Evolutionary conservation across 2,113 vertebrate genomes (phyloP).

Genomic region (Pseudorectes ferrugineus): DNA sequence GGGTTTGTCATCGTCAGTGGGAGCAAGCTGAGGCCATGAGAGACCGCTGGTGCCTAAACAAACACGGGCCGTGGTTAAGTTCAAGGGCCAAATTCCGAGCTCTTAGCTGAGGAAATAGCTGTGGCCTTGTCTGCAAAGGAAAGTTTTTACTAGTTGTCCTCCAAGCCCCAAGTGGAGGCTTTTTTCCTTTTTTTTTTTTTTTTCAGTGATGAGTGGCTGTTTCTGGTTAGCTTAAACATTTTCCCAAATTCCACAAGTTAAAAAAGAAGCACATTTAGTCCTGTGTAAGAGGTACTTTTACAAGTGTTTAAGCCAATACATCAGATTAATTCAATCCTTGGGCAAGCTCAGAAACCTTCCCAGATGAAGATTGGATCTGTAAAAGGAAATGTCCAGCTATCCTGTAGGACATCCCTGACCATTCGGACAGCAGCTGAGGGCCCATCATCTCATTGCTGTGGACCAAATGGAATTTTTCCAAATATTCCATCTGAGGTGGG

Average conservation of each 20-base stretch:
- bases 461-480: background rate
- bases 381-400: background rate
- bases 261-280: background rate
- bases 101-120: constrained; percentile 61
- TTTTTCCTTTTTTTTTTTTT: background rate
- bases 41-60: constrained; percentile 28
- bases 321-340: background rate
- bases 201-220: background rate
- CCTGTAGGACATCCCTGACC: background rate
- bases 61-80: constrained; percentile 37
- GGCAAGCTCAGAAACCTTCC: background rate
- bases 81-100: constrained; percentile 48
- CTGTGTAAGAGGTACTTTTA: background rate
- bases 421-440: background rate
- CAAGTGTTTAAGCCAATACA: background rate
- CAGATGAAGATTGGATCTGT: background rate
- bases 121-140: constrained; percentile 46
- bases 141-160: constrained; percentile 44
- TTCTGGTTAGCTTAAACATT: constrained; percentile 1
- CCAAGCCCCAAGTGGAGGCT: background rate
- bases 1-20: background rate
- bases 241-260: background rate
- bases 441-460: background rate
- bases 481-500: background rate
- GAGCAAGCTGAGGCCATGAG: constrained; percentile 3